Percentiles rank a stretch among this genome's conserved stretches.
Conservation (phyloP, 92 coral and sea anemone genomes). For the Paramuricea clavata region DNA sequence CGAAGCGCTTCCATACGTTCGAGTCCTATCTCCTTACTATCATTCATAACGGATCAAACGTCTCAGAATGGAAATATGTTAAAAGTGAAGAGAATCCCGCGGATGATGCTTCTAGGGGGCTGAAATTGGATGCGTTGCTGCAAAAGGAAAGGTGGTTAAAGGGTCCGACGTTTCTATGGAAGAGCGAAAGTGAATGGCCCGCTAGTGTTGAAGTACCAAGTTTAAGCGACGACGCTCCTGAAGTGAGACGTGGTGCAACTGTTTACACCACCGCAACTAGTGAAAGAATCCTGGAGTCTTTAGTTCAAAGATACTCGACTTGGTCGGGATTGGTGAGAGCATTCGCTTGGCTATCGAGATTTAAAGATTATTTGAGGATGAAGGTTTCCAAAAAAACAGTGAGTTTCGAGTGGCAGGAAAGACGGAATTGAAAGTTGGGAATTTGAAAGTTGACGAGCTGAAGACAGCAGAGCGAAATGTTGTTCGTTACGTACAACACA, state of each 20-base stretch:
- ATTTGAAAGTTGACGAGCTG: background rate
- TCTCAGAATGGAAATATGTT: slow-evolving; percentile 36
- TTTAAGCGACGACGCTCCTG: slow-evolving; percentile 26
- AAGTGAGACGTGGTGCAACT: slow-evolving; percentile 29
- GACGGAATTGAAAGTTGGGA: background rate
- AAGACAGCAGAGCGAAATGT: background rate
- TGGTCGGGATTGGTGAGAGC: slow-evolving; percentile 71
- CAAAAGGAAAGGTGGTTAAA: slow-evolving; percentile 49
- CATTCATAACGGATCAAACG: slow-evolving; percentile 31
- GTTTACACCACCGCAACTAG: slow-evolving; percentile 12
- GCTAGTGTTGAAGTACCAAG: slow-evolving; percentile 34
- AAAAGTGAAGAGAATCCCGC: slow-evolving; percentile 30
- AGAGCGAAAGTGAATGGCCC: slow-evolving; percentile 51
- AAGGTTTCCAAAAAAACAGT: background rate
- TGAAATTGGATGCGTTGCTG: slow-evolving; percentile 33
- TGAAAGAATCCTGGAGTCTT: background rate
- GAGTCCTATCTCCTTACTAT: no score
- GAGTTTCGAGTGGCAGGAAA: background rate
- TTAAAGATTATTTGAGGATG: slow-evolving; percentile 46
- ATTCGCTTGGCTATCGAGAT: slow-evolving; percentile 66
- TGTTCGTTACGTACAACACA: background rate
- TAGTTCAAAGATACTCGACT: slow-evolving; percentile 20
- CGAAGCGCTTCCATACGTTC: no score
- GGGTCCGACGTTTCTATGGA: slow-evolving; percentile 38
- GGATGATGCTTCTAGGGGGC: background rate